Evolutionary conservation across 92 coral and sea anemone genomes (phyloP), one percentile per base, ranked within the genome.

Genomic region (Heteractis magnifica): DNA sequence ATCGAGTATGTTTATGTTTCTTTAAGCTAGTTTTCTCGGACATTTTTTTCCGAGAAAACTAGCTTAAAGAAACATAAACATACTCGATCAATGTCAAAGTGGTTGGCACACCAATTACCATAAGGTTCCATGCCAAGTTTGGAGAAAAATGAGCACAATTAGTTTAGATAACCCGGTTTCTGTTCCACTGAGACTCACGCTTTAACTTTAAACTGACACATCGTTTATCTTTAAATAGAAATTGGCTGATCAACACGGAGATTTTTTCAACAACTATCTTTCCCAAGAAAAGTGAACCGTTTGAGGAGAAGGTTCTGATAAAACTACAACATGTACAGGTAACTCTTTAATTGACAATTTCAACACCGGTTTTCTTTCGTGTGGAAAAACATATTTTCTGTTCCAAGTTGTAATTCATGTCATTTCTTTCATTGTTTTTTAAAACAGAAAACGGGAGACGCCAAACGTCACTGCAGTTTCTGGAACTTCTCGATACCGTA

Each of bases 401-500:
- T 5, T 16, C 8, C 19, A 62, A 62, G 26, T 53, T 56, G 15
- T 56, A 56, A 56, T 11, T 10, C 60, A 56, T 12, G 60, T 12
- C 60, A 56, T 56, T 12, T 12, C 60, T 26, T 26, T 26, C 44
- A 2, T 53, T 53, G 8, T 12, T 55, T 16, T 62, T 20, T 62
- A 5, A 26, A 79, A 41, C 10, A 19, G 26, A 60, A 68, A 20
- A 79, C 7, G 9, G 55, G 56, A 15, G 12, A 18, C 41, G 10
- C 34, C 23, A 34, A 44, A 1, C 26, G 21, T 1, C 34, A 62
- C 51, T 79, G 82, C 50, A 79, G 82, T 60, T 79, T 79, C 52
- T 79, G 82, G 82, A 79, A 79, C 53, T 79, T 19, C 73, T 79
- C 82, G 18, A 62, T 79, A 12, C 82, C 74, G 82, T 79, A 26